These are phyloP conservation scores for Diadegma fenestrale DNA, from an alignment of 2,888 invertebrate genomes.

Conservation along the genomic window DNA sequence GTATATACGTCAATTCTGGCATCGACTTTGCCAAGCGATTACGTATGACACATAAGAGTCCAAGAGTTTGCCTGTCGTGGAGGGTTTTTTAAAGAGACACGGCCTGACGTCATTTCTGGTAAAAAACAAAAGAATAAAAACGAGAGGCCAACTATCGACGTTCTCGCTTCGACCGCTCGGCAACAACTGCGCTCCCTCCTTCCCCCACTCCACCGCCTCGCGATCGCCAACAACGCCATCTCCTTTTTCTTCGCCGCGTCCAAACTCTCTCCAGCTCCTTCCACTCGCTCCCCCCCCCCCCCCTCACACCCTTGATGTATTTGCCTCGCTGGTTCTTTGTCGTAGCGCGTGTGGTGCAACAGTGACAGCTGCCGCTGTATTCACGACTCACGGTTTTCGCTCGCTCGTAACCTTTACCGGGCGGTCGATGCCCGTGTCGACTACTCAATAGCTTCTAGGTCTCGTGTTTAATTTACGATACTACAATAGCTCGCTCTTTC, in stretches of 20 bases:
- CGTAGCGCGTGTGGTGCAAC: conserved; percentile 31
- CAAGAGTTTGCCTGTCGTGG: conserved; percentile 41
- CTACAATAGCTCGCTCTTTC: conserved; percentile 60
- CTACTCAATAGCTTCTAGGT: conserved; percentile 75
- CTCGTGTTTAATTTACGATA: conserved; percentile 74
- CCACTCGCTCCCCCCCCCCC: no score
- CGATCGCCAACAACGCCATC: conserved; percentile 1
- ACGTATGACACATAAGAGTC: conserved; percentile 51
- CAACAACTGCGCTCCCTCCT: conserved; percentile 32
- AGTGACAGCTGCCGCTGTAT: conserved; percentile 76
- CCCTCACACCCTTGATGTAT: not conserved
- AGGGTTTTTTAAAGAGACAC: conserved; percentile 62
- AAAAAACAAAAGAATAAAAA: conserved; percentile 14
- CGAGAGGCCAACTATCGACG: not conserved
- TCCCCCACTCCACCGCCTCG: conserved; percentile 20
- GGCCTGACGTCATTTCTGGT: conserved; percentile 62
- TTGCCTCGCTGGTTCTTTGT: conserved; percentile 7
- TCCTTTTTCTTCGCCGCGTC: not conserved
- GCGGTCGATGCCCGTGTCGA: conserved; percentile 77
- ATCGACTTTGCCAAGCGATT: conserved; percentile 61
- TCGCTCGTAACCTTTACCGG: conserved; percentile 77
- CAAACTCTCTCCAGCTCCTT: no score
- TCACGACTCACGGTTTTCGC: conserved; percentile 71
- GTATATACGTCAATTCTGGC: conserved; percentile 65
- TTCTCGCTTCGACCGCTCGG: conserved; percentile 21